Evolutionary conservation across 2,888 invertebrate species (phyloP).

Genomic region (Xylocampa areola): DNA sequence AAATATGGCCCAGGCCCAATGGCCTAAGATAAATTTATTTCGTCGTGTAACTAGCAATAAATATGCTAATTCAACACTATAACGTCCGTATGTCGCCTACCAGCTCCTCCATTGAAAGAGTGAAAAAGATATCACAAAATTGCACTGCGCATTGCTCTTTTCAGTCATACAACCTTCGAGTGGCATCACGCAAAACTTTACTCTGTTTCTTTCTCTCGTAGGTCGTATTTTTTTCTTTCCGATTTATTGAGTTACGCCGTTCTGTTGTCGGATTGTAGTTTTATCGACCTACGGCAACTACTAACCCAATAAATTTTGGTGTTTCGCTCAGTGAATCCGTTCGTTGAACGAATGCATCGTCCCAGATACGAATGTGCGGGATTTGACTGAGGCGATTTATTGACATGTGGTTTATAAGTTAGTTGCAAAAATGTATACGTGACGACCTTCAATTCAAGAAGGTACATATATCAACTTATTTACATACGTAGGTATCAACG

Average conservation of each 20-base stretch:
- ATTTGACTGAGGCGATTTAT: slow-evolving; percentile 81
- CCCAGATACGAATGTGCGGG: slow-evolving; percentile 85
- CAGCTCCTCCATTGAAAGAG: slow-evolving; percentile 83
- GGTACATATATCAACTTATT: slow-evolving; percentile 44
- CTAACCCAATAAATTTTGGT: slow-evolving; percentile 90
- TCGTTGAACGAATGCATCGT: slow-evolving; percentile 88
- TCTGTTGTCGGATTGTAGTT: slow-evolving; percentile 78
- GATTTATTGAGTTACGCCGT: slow-evolving; percentile 81
- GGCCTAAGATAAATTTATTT: slow-evolving; percentile 87
- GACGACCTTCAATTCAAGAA: slow-evolving; percentile 34
- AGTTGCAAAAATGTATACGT: slow-evolving; percentile 58
- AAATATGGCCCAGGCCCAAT: slow-evolving; percentile 79
- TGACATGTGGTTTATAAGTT: slow-evolving; percentile 66
- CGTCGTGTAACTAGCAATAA: slow-evolving; percentile 87
- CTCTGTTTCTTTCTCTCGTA: slow-evolving; percentile 78
- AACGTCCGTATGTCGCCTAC: slow-evolving; percentile 88
- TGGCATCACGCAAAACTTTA: slow-evolving; percentile 77
- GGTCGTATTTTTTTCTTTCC: slow-evolving; percentile 81
- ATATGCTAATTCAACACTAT: slow-evolving; percentile 89
- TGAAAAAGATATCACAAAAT: slow-evolving; percentile 89
- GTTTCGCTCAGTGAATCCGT: slow-evolving; percentile 89
- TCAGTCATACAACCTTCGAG: slow-evolving; percentile 83
- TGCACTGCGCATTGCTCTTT: slow-evolving; percentile 89
- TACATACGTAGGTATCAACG: slow-evolving; percentile 27
- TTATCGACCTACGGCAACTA: slow-evolving; percentile 90